These are phyloP conservation scores for Escarpia spicata DNA, from an alignment of 2,888 invertebrate species.

Conservation along the genomic window DNA sequence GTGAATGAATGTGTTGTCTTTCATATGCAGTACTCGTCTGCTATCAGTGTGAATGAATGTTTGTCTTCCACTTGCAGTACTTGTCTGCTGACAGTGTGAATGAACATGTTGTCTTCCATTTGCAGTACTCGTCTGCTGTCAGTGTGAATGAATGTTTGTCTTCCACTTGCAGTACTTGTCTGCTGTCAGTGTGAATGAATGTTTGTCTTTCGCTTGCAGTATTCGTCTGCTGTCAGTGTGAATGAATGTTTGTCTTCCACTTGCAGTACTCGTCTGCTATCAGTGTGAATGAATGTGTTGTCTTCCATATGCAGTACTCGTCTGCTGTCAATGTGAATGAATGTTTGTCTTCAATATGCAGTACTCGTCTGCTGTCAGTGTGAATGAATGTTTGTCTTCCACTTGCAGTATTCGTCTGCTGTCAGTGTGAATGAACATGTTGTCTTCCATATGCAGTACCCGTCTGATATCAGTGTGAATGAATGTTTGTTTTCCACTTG, in stretches of 20 bases:
- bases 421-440: neutral
- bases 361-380: no score
- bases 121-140: neutral
- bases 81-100: no score
- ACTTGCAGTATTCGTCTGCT: neutral
- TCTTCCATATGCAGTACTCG: no score
- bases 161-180: neutral
- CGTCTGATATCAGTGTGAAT: neutral
- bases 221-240: neutral
- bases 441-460: neutral
- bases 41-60: no score
- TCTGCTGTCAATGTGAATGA: no score
- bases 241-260: no score
- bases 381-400: neutral
- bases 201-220: neutral
- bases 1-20: no score
- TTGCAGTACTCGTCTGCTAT: no score
- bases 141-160: neutral
- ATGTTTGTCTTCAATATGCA: no score
- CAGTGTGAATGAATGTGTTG: no score
- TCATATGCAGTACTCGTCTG: no score
- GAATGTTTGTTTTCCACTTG: neutral
- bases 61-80: no score
- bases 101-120: neutral
- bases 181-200: neutral